phyloP scores from a whole-genome alignment of 2,113 vertebrate genomes.

The Larimichthys polyactis region DNA sequence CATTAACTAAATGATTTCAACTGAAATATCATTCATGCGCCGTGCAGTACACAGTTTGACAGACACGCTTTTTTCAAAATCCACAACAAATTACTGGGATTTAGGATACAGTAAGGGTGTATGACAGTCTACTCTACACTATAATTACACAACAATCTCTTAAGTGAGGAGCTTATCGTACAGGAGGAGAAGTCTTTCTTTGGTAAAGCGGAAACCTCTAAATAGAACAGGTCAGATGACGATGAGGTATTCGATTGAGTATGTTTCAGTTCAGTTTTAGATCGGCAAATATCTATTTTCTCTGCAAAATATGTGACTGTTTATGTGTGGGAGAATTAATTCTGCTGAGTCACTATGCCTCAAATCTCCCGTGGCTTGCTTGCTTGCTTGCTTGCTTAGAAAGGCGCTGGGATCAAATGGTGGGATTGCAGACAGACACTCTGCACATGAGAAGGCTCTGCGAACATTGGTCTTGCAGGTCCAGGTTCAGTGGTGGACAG shows the following conservation, averaged over 20 bases:
- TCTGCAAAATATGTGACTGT: neutral
- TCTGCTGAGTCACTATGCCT: slow-evolving; percentile 41
- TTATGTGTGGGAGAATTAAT: neutral
- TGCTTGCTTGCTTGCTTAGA: no score
- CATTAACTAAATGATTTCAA: neutral
- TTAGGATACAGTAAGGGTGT: slow-evolving; percentile 1
- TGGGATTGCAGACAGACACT: neutral
- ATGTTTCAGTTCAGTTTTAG: no score
- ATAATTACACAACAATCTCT: slow-evolving; percentile 52
- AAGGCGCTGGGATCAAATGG: neutral
- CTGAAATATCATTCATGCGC: neutral
- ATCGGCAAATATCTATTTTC: neutral
- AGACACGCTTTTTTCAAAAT: slow-evolving; percentile 31
- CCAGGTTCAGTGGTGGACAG: neutral
- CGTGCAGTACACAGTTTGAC: neutral
- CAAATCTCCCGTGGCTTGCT: neutral
- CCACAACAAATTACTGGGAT: slow-evolving; percentile 39
- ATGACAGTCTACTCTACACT: slow-evolving; percentile 29
- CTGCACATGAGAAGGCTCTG: neutral
- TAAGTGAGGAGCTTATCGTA: slow-evolving; percentile 35
- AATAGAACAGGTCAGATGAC: neutral
- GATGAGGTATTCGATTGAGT: neutral
- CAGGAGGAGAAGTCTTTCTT: neutral
- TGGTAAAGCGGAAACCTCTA: neutral
- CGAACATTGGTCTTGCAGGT: neutral